Base-by-base conservation (phyloP, 2,797 vertebrate species). In the Eurystomus glaucurus region DNA sequence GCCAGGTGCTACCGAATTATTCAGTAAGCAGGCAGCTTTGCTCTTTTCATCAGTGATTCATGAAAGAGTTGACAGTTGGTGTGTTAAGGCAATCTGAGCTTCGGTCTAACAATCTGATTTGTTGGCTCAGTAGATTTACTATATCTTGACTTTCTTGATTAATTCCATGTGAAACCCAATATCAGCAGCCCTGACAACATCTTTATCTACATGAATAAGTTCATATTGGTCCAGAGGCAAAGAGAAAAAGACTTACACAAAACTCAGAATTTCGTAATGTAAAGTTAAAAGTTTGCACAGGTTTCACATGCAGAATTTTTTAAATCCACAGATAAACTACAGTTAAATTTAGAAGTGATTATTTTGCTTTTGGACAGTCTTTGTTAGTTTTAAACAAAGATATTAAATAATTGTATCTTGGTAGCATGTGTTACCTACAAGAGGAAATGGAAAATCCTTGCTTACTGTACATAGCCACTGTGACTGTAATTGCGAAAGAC, bases 71-170 rank as follows among this genome's bases (percentile, higher is more conserved):
- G 90, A 96, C 60, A 96, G 93, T 43, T 87, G 77, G 45, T 37
- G 75, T 96, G 86, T 96, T 96, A 96, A 96, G 39, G 66, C 90
- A 97, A 93, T 94, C 95, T 96, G 86, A 97, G 61, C 39, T 95
- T 85, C 88, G 93, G 71, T 39, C 78, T 84, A 93, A 91, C 82
- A 94, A 74, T 70, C 58, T 78, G 80, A 96, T 86, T 96, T 96
- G 61, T 93, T 97, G 93, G 68, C 90, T 92, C 33, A 79, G 77
- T 75, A 92, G 93, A 95, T 94, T 95, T 93, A 97, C 69, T 81
- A 58, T 80, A 74, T 92, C 91, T 96, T 96, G 92, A 91, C 95
- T 97, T 97, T 90, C 79, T 90, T 94, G 93, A 96, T 96, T 96
- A 95, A 97, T 97, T 93, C 82, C 94, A 82, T 37, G 45, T 43